These are phyloP conservation scores for Strongylocentrotus purpuratus DNA, from an alignment of 35 echinoderm and acorn worm species.

Conservation along the genomic window DNA sequence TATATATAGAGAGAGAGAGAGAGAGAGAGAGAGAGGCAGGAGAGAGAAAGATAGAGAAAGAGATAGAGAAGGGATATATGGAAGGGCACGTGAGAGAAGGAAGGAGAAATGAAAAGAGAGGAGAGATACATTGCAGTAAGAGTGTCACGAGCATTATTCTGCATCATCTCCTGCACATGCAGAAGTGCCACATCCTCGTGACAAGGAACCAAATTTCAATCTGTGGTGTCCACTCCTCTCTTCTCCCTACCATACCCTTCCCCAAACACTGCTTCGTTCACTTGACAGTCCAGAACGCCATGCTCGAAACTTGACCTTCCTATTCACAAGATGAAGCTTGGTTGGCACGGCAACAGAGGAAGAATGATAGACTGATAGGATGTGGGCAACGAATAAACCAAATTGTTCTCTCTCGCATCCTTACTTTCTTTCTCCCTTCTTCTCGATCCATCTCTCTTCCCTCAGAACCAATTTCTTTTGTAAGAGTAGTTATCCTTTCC, in stretches of 20 bases:
- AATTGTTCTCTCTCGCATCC: not conserved
- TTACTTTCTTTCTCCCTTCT: not conserved
- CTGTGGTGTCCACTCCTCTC: not conserved
- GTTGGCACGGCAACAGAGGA: constrained; percentile 35
- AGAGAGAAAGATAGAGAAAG: too few relatives aligned
- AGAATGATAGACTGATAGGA: constrained; percentile 20
- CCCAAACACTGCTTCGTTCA: constrained; percentile 39
- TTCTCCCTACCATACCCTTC: not conserved
- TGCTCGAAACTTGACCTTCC: constrained; percentile 40
- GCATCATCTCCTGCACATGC: not conserved
- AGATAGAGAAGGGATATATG: too few relatives aligned
- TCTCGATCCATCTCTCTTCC: not conserved
- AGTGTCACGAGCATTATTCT: not conserved
- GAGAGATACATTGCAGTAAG: not conserved
- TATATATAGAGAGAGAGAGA: too few relatives aligned
- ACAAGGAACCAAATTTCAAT: not conserved
- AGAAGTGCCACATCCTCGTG: not conserved
- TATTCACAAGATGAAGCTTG: constrained; percentile 47
- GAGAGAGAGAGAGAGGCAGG: too few relatives aligned
- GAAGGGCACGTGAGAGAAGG: too few relatives aligned
- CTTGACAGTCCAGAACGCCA: constrained; percentile 40
- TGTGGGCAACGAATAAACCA: not conserved
- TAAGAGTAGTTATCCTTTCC: not conserved
- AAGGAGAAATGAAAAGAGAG: too few relatives aligned
- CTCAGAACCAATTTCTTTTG: not conserved